Percentiles rank a stretch among this genome's conserved stretches.
phyloP scores from a whole-genome alignment of 2,113 vertebrate species.

The Thalassarche chlororhynchos region DNA sequence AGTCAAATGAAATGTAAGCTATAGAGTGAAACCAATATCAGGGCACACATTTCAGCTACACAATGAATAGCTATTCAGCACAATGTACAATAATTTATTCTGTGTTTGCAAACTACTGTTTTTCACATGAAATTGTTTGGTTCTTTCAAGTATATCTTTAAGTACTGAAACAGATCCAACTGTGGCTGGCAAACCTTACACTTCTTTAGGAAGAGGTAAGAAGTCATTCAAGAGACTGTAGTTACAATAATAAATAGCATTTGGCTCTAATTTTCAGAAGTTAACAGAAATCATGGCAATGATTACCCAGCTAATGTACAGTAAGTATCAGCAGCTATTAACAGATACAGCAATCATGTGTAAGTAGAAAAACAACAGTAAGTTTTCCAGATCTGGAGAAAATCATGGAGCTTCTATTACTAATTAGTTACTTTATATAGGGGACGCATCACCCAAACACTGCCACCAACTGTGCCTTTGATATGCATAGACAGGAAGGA shows the following conservation, averaged over 20 bases:
- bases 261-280: slow-evolving; percentile 48
- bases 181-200: background rate
- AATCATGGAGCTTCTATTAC: slow-evolving; percentile 77
- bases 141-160: background rate
- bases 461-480: slow-evolving; percentile 92
- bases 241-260: slow-evolving; percentile 10
- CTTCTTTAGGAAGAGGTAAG: background rate
- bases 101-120: background rate
- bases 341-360: slow-evolving; percentile 37
- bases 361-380: slow-evolving; percentile 42
- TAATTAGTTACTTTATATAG: slow-evolving; percentile 90
- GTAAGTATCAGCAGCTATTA: slow-evolving; percentile 70
- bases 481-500: slow-evolving; percentile 80
- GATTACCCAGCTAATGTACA: slow-evolving; percentile 58
- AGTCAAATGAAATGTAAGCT: background rate
- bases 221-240: background rate
- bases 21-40: background rate
- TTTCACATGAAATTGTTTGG: background rate
- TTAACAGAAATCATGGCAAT: slow-evolving; percentile 67
- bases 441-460: slow-evolving; percentile 87
- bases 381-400: slow-evolving; percentile 70
- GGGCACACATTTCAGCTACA: background rate
- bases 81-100: background rate
- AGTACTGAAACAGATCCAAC: background rate
- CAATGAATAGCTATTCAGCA: slow-evolving; percentile 3